A percentile compares a stretch with the other conserved stretches of the same genome.
Conservation (phyloP, 2,888 invertebrate genomes). For the Epiperipatus broadwayi region DNA sequence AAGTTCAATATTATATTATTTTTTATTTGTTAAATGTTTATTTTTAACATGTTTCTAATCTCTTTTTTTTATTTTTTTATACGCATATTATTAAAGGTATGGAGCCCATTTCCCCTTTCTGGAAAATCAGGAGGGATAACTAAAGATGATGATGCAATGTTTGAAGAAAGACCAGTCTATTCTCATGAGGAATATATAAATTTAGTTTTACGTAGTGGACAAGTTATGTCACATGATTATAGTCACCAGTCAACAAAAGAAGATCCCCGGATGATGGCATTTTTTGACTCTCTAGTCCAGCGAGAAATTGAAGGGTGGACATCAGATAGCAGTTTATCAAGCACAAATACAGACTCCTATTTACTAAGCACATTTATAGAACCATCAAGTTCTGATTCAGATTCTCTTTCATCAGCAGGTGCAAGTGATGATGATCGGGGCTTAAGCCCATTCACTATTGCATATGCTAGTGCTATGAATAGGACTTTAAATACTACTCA, state of each 20-base stretch:
- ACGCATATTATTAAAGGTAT: constrained; percentile 37
- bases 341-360: constrained; percentile 14
- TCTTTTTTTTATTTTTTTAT: background rate
- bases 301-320: constrained; percentile 59
- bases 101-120: constrained; percentile 55
- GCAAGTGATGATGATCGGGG: background rate
- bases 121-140: constrained; percentile 20
- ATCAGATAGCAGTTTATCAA: constrained; percentile 22
- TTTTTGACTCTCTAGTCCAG: constrained; percentile 80
- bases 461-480: constrained; percentile 9
- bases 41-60: too few relatives aligned
- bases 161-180: constrained; percentile 29
- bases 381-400: constrained; percentile 9
- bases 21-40: too few relatives aligned
- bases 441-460: constrained; percentile 10
- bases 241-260: constrained; percentile 67
- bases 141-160: constrained; percentile 21
- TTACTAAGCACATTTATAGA: constrained; percentile 12
- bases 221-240: constrained; percentile 67
- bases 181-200: constrained; percentile 52
- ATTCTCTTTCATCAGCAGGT: constrained; percentile 11
- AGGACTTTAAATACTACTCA: background rate
- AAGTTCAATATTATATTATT: constrained; percentile 1
- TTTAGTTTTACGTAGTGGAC: constrained; percentile 55
- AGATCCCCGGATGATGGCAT: constrained; percentile 88